Conservation (phyloP, 2,797 vertebrate genomes). For the Tangara arthus region DNA sequence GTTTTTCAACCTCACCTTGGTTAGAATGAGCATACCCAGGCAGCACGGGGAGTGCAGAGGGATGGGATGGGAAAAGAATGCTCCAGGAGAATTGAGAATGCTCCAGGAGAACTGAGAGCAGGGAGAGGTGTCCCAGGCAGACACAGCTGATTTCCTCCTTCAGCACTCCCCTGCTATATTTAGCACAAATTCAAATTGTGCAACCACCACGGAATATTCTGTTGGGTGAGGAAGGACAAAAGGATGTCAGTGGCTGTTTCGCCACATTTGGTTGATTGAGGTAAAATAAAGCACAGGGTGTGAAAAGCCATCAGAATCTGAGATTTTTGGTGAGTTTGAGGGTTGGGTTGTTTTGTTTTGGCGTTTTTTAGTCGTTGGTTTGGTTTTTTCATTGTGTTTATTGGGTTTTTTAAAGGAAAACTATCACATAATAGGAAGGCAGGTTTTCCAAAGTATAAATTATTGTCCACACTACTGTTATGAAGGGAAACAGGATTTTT, state of each 20-base stretch:
- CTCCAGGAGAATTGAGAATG: not conserved
- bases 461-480: not conserved
- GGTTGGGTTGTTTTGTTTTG: not conserved
- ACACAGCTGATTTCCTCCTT: not conserved
- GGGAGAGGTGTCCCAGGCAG: not conserved
- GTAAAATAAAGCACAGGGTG: not conserved
- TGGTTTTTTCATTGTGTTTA: not conserved
- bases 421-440: not conserved
- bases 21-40: not conserved
- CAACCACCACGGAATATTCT: not conserved
- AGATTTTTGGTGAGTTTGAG: not conserved
- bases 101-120: not conserved
- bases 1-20: not conserved
- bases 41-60: not conserved
- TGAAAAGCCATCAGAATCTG: not conserved
- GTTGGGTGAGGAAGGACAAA: not conserved
- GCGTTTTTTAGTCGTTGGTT: not conserved
- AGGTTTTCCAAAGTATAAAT: not conserved
- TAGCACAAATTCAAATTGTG: not conserved
- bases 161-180: not conserved
- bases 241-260: not conserved
- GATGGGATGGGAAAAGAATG: not conserved
- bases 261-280: not conserved
- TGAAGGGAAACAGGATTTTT: not conserved
- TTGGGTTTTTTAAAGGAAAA: not conserved